Evolutionary conservation across 92 coral and sea anemone species (phyloP), one percentile per base, ranked within the genome.

Genomic region (Umimayanthus kanabou): DNA sequence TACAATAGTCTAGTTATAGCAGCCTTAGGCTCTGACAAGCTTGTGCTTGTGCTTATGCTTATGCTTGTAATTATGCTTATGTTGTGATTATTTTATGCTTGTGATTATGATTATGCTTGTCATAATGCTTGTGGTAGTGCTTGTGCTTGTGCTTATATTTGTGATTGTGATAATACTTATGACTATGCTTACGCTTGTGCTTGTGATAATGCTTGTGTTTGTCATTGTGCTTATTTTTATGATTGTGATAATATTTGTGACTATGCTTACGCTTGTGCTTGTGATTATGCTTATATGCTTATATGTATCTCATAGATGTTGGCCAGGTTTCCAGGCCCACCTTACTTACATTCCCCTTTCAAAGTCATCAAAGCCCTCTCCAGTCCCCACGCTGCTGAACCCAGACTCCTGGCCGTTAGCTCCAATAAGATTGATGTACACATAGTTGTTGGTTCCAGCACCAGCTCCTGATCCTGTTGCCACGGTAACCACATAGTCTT

Each of bases 351-450:
- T 69, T 23, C 77, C 58, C 9, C 6, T 9, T 43, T 82, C 86
- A 82, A 82, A 82, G 57, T 82, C 86, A 30, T 82, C 77, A 43
- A 82, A 82, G 20, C 86, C 86, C 61, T 82, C 86, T 58, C 86
- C 86, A 82, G 86, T 82, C 40, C 86, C 86, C 61, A 82, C 86
- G 28, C 86, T 82, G 86, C 86, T 82, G 53, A 82, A 69, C 73
- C 86, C 86, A 69, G 86, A 82, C 65, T 29, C 47, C 50, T 69
- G 77, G 0, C 77, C 77, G 64, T 39, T 82, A 9, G 58, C 13
- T 45, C 86, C 86, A 28, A 82, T 42, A 23, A 82, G 86, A 4
- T 45, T 49, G 64, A 82, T 9, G 77, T 42, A 82, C 49, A 69
- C 76, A 20, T 67, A 67, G 25, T 82, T 43, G 39, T 82, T 42